Conservation (phyloP, 2,888 invertebrate genomes). For the Drosophila leonis region DNA sequence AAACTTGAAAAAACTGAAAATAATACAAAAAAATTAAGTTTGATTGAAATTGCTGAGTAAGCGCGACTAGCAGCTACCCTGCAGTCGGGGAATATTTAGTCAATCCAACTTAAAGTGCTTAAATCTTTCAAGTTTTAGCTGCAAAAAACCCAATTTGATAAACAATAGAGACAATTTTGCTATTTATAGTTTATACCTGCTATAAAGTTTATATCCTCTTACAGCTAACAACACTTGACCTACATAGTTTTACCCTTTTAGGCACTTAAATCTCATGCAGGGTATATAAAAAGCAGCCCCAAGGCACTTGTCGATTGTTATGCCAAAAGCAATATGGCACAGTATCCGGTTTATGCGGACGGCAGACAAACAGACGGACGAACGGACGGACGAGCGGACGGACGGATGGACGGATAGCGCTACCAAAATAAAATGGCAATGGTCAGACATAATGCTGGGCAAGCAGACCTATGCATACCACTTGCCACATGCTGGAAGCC, state of each 20-base stretch:
- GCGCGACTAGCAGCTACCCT: background rate
- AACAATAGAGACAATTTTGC: background rate
- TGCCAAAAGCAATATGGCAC: slow-evolving; percentile 62
- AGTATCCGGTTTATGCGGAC: slow-evolving; percentile 31
- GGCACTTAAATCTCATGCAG: background rate
- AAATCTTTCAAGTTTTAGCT: background rate
- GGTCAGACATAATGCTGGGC: slow-evolving; percentile 3
- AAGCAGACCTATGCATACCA: slow-evolving; percentile 4
- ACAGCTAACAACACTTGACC: background rate
- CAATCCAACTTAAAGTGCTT: background rate
- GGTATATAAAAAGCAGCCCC: slow-evolving; percentile 2
- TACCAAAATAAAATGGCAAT: slow-evolving; percentile 37
- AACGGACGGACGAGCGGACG: background rate
- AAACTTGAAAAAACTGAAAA: slow-evolving; percentile 35
- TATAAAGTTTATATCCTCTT: background rate
- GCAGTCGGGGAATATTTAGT: too few relatives aligned
- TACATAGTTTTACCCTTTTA: background rate
- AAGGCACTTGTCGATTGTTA: slow-evolving; percentile 43
- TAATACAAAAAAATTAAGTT: slow-evolving; percentile 13
- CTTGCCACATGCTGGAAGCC: slow-evolving; percentile 23
- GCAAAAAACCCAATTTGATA: background rate
- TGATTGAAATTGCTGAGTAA: background rate
- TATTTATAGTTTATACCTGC: background rate
- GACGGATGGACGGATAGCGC: background rate
- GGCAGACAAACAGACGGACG: background rate